Conservation (phyloP, 2,113 vertebrate genomes). For the Hippocampus abdominalis region DNA sequence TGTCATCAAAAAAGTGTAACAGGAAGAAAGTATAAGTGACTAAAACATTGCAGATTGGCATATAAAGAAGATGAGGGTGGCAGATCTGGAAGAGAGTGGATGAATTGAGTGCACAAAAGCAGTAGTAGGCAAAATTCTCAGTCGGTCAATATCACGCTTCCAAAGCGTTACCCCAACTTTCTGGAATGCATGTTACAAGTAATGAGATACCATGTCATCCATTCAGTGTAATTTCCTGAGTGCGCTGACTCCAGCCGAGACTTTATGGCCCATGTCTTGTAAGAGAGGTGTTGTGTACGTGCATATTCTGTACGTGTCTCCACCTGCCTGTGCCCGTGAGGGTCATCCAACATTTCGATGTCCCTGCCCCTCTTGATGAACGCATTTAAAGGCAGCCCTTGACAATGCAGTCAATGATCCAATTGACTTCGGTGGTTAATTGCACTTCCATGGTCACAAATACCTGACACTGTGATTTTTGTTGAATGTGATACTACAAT, state of each 20-base stretch:
- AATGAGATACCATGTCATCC: conserved; percentile 55
- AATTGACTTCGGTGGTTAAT: conserved; percentile 48
- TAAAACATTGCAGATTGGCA: conserved; percentile 9
- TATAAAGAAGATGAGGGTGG: neutral
- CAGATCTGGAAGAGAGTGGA: conserved; percentile 6
- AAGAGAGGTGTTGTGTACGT: neutral
- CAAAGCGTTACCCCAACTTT: conserved; percentile 36
- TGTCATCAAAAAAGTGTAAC: neutral
- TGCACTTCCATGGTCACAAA: conserved; percentile 27
- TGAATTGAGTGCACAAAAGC: conserved; percentile 29
- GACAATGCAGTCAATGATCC: conserved; percentile 39
- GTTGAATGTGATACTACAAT: neutral
- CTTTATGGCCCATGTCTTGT: conserved; percentile 44
- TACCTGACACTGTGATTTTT: conserved; percentile 31
- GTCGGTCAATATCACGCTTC: conserved; percentile 21
- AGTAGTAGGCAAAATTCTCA: conserved; percentile 16
- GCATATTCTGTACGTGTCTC: conserved; percentile 3
- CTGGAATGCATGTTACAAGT: conserved; percentile 33
- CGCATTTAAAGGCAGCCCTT: conserved; percentile 45
- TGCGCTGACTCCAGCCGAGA: conserved; percentile 41
- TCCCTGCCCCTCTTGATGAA: conserved; percentile 40
- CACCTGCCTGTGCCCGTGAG: conserved; percentile 3
- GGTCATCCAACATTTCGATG: conserved; percentile 23
- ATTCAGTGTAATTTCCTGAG: conserved; percentile 59
- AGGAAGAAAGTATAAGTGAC: neutral